Evolutionary conservation across 2,797 vertebrate genomes (phyloP), one percentile per base, ranked within the genome.

Genomic region (Oreochromis mossambicus): DNA sequence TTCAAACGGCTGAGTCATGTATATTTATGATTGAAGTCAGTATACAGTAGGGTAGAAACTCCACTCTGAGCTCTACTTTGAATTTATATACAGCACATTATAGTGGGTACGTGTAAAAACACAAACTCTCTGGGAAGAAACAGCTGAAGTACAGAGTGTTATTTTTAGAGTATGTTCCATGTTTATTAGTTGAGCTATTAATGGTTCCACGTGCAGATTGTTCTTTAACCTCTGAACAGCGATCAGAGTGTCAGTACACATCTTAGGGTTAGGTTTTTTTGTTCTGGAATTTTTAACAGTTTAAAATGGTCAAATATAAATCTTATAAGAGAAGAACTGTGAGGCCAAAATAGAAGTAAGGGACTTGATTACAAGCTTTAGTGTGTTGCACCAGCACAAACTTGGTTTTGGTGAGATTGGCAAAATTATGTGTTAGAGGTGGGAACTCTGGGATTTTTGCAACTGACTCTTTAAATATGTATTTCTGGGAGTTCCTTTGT

Each of bases 181-280:
- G 43, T 50, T 73, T 50, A 50, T 75, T 50, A 75, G 68, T 48
- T 75, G 26, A 75, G 26, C 26, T n/a, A 73, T 73, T 43, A 73
- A 46, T 46, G 41, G 41, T 73, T 73, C 24, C 24, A 32, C 15
- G 6, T 48, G 68, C 26, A 48, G 41, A 73, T 73, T 17, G 7
- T 29, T 73, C 14, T 46, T 29, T 48, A 48, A 73, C 68, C 41
- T 48, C 43, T 73, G 24, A 29, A 48, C 24, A 24, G 21, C 2
- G 12, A 68, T 68, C 63, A 68, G 38, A 68, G 36, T 43, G 36
- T 38, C 63, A 29, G 43, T 29, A 2, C 24, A 19, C 41, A 43
- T 73, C 34, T 63, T 4, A n/a, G 58, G 26, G 58, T 63, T 1
- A 4, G 19, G 58, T 10, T 12, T 54, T 58, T n/a, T 11, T 63